Percentiles rank a stretch among this genome's conserved stretches.
phyloP scores from a whole-genome alignment of 2,888 invertebrate genomes.

The Xiphydria camelus region DNA sequence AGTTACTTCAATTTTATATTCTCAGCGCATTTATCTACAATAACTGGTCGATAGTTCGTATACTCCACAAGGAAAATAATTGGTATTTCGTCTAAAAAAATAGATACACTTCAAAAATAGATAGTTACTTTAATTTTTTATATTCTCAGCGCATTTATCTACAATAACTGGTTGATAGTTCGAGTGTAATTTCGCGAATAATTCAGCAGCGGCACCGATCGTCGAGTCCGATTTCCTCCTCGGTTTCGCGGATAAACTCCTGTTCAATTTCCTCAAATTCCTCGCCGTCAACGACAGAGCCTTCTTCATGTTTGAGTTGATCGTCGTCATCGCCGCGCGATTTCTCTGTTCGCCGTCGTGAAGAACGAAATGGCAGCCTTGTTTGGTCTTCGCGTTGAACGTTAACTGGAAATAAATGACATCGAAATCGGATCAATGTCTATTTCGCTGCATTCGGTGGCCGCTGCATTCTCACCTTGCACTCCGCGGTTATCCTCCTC shows the following conservation, averaged over 20 bases:
- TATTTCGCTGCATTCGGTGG: background rate
- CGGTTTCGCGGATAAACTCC: constrained; percentile 9
- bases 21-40: constrained; percentile 7
- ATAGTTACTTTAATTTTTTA: too few relatives aligned
- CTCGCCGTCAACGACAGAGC: constrained; percentile 21
- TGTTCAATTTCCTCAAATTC: constrained; percentile 20
- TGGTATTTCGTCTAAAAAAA: background rate
- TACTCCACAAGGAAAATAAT: too few relatives aligned
- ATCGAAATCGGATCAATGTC: background rate
- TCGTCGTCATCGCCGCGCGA: constrained; percentile 22
- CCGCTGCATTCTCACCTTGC: background rate
- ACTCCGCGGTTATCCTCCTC: constrained; percentile 4
- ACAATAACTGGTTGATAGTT: constrained; percentile 16
- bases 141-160: too few relatives aligned
- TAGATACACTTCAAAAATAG: too few relatives aligned
- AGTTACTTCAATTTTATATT: too few relatives aligned
- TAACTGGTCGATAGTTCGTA: too few relatives aligned
- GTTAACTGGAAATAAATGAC: constrained; percentile 19
- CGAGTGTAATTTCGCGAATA: constrained; percentile 17
- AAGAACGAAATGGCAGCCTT: constrained; percentile 28
- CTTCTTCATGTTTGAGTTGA: constrained; percentile 20
- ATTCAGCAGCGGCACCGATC: constrained; percentile 14
- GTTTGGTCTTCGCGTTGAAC: constrained; percentile 21
- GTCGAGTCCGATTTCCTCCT: constrained; percentile 21
- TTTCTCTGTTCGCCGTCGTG: constrained; percentile 25